These are phyloP conservation scores for Strigamia crassipes DNA, from an alignment of 2,888 invertebrate species.

Conservation along the genomic window DNA sequence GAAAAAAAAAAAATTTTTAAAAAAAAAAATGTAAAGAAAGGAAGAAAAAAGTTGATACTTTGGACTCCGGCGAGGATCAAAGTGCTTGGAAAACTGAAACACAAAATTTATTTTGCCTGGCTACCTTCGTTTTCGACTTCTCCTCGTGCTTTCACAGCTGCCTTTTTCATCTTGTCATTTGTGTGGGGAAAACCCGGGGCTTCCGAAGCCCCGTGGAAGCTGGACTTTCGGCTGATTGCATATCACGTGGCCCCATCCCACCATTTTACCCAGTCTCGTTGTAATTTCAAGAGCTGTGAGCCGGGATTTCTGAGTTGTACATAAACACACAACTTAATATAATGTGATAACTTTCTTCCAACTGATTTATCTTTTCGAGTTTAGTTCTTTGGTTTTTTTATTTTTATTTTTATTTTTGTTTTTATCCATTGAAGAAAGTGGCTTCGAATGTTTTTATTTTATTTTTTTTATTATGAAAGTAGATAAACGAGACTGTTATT, in stretches of 20 bases:
- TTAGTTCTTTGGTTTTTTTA: too few relatives aligned
- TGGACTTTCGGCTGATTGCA: slow-evolving; percentile 8
- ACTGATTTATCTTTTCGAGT: not conserved
- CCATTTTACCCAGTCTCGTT: not conserved
- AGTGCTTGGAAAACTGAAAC: slow-evolving; percentile 9
- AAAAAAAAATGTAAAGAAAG: not conserved
- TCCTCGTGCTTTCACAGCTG: slow-evolving; percentile 29
- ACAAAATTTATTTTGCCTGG: slow-evolving; percentile 14
- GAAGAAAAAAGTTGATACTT: not conserved
- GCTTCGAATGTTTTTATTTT: not conserved
- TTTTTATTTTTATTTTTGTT: not conserved
- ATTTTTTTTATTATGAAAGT: not conserved
- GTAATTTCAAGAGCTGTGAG: not conserved
- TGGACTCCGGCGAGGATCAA: not conserved
- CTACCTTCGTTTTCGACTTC: slow-evolving; percentile 19
- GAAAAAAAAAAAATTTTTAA: not conserved
- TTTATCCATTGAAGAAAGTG: not conserved
- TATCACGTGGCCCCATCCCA: slow-evolving; percentile 27
- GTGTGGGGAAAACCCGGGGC: not conserved
- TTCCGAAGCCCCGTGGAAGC: not conserved
- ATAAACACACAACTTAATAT: slow-evolving; percentile 3
- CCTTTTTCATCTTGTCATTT: slow-evolving; percentile 41
- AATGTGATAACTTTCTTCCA: slow-evolving; percentile 30
- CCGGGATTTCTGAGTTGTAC: slow-evolving; percentile 22
- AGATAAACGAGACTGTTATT: not conserved